phyloP scores from a whole-genome alignment of 2,888 invertebrate genomes.

The Kuschelorhynchus macadamiae region DNA sequence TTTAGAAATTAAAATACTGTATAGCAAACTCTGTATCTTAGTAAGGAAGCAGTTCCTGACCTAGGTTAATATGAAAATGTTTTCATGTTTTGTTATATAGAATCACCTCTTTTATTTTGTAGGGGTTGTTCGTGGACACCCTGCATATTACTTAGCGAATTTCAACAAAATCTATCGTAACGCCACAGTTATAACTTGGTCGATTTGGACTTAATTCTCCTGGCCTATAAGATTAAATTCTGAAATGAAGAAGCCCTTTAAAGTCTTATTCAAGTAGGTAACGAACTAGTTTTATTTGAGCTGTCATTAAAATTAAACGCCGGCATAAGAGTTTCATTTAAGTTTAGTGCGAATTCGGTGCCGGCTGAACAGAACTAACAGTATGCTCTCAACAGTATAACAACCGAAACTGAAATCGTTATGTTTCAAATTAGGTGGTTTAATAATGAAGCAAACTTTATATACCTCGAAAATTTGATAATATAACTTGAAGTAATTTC shows the following conservation, averaged over 20 bases:
- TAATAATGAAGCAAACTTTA: conserved; percentile 60
- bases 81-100: too few species aligned
- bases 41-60: too few species aligned
- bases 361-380: conserved; percentile 2
- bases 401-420: conserved; percentile 54
- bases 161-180: too few species aligned
- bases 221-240: not conserved
- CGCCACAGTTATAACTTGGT: not conserved
- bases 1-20: too few species aligned
- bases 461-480: conserved; percentile 63
- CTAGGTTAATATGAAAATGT: too few species aligned
- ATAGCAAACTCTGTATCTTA: too few species aligned
- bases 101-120: too few species aligned
- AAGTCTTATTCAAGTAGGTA: not conserved
- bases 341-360: not conserved
- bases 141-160: too few species aligned
- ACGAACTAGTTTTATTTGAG: conserved; percentile 4
- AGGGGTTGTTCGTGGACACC: too few species aligned
- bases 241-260: not conserved
- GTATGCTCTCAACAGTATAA: conserved; percentile 27
- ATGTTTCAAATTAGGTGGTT: conserved; percentile 56
- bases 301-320: not conserved
- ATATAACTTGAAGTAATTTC: conserved; percentile 63
- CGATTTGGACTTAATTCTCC: too few species aligned
- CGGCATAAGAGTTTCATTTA: conserved; percentile 18